Evolutionary conservation across 2,113 vertebrate species (phyloP), one percentile per base, ranked within the genome.

Genomic region (Fulica atra): DNA sequence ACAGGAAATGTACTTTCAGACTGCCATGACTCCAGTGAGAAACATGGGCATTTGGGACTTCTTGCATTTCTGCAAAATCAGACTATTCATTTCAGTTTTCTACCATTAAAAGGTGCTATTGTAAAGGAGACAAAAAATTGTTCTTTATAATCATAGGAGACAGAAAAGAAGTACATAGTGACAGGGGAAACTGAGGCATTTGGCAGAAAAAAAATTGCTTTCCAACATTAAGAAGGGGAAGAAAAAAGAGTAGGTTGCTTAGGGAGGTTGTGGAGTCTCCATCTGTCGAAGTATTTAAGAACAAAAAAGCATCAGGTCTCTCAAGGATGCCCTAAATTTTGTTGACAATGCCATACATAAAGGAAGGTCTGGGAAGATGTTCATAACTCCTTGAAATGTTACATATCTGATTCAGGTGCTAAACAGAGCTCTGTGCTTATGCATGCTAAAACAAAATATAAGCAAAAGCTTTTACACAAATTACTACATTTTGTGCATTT

Each of bases 381-480:
- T 7, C 18, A 35, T 11, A 80, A 4, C 1, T 3, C 11, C 13
- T 82, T 63, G 31, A 36, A 76, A 26, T 0, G 0, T 35, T 48
- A 8, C 26, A 9, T 6, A 9, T 68, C 28, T 50, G 24, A 50
- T 44, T 51, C 54, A 16, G 8, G 16, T 51, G 13, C 17, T 54
- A 80, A 65, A 71, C 9, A 38, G 12, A 51, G 15, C 13, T 85
- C 73, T 85, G 19, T 44, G 10, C 3, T 92, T 38, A 48, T 4
- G 8, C 48, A 19, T 38, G n/a, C 6, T 69, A 53, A 38, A 88
- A 7, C 1, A 57, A 81, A 71, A 80, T 12, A 35, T 9, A 60
- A 33, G 12, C 20, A 44, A 77, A 40, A 6, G 10, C 36, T 64
- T 81, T 59, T 40, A 28, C 28, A 73, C 3, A 65, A 73, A 65